Evolutionary conservation across 2,113 vertebrate genomes (phyloP).

Genomic region (Dicrurus megarhynchus): DNA sequence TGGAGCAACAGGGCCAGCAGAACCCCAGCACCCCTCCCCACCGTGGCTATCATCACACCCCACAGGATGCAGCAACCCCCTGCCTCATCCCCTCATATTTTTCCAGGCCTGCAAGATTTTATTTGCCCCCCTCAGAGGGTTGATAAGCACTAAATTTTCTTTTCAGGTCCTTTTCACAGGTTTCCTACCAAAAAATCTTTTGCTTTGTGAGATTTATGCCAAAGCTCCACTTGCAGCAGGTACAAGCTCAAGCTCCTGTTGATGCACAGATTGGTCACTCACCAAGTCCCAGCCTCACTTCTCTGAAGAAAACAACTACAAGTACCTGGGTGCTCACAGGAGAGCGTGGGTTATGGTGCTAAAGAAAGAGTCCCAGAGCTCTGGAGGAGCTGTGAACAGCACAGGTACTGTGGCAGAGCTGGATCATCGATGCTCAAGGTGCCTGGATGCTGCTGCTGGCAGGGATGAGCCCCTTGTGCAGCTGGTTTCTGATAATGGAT

Average conservation of each 20-base stretch:
- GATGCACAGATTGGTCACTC: not conserved
- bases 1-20: not conserved
- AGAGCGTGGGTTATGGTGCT: not conserved
- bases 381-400: not conserved
- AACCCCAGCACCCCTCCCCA: not conserved
- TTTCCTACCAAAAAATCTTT: not conserved
- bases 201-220: not conserved
- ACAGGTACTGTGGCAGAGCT: not conserved
- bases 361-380: not conserved
- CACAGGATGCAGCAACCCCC: not conserved
- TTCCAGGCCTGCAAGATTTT: not conserved
- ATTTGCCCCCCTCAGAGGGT: not conserved
- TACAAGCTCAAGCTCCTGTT: not conserved
- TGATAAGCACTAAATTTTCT: not conserved
- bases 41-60: not conserved
- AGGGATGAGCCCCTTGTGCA: not conserved
- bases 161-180: not conserved
- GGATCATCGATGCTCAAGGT: not conserved
- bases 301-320: not conserved
- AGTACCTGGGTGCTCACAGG: not conserved
- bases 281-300: not conserved
- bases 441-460: rapidly evolving
- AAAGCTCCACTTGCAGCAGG: not conserved
- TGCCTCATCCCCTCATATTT: not conserved
- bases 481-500: not conserved